Base-by-base conservation (phyloP, 2,113 vertebrate species). In the Chionodraco myersi region DNA sequence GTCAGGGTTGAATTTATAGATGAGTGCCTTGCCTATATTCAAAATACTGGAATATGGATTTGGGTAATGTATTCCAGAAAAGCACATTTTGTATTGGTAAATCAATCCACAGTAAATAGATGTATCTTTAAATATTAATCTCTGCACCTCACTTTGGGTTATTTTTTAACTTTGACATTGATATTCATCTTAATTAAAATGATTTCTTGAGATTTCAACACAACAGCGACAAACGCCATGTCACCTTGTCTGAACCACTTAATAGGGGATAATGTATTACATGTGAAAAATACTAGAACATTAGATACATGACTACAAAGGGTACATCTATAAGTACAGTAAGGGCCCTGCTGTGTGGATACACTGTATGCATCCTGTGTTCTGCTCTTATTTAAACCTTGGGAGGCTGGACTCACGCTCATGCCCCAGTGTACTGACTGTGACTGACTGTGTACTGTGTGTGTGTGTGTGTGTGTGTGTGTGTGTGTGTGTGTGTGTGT, bases 351-450 rank as follows among this genome's bases (percentile, higher is more conserved):
- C 49, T 72, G 30, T 65, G 14, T 34, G 13, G 66, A 44, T 64
- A 49, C 65, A 60, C 74, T 71, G n/a, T 44, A 54, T 6, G 56
- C 44, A 41, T 41, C 36, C 36, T 61, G 10, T 51, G 64, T 53
- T 57, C 30, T 21, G 47, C 48, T 72, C 53, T 72, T 53, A 70
- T 67, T 80, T 79, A 52, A 67, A 88, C 76, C 67, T 65, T 80
- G 66, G 75, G 81, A 88, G 81, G 73, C 53, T 65, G 56, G 77
- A 82, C 67, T 84, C 15, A 11, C 79, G 63, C 23, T 69, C 44
- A 6, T 85, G 86, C 79, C 70, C 71, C 13, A 41, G 48, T 11
- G 23, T 75, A 51, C 73, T 77, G 87, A 91, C 75, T 59, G 52
- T 61, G 72, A n/a, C n/a, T n/a, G n/a, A n/a, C 21, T 75, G 76